Evolutionary conservation across 2,797 vertebrate genomes (phyloP).

Genomic region (Cyprinella venusta): DNA sequence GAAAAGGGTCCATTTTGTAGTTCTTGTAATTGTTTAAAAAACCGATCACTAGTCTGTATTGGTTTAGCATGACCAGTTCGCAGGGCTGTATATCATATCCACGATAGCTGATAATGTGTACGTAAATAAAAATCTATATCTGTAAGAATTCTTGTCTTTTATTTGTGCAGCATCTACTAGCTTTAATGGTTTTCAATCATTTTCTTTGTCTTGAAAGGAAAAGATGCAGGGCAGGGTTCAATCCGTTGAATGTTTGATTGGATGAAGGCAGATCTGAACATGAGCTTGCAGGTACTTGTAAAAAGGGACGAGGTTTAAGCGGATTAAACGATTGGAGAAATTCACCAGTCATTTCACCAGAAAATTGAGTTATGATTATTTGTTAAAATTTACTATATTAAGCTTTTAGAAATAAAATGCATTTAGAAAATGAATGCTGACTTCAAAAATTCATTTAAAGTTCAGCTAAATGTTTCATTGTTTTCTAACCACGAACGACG

Average conservation of each 20-base stretch:
- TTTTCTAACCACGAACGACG: no score
- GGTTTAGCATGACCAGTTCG: conserved; percentile 39
- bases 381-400: neutral
- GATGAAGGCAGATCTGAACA: neutral
- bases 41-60: conserved; percentile 22
- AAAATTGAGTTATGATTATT: neutral
- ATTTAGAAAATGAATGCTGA: neutral
- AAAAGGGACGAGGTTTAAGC: neutral
- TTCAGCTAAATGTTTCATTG: no score
- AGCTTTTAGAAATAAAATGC: neutral
- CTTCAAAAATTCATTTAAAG: no score
- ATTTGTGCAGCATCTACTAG: neutral
- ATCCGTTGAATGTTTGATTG: neutral
- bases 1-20: neutral
- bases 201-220: neutral
- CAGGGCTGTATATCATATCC: conserved; percentile 41
- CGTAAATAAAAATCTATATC: conserved; percentile 47
- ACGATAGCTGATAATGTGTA: conserved; percentile 39
- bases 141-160: neutral
- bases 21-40: neutral
- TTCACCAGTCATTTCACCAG: no score
- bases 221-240: neutral
- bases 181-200: neutral
- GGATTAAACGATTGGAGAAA: neutral
- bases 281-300: neutral